These are phyloP conservation scores for Catocala nupta DNA, from an alignment of 2,888 invertebrate genomes.

Conservation along the genomic window DNA sequence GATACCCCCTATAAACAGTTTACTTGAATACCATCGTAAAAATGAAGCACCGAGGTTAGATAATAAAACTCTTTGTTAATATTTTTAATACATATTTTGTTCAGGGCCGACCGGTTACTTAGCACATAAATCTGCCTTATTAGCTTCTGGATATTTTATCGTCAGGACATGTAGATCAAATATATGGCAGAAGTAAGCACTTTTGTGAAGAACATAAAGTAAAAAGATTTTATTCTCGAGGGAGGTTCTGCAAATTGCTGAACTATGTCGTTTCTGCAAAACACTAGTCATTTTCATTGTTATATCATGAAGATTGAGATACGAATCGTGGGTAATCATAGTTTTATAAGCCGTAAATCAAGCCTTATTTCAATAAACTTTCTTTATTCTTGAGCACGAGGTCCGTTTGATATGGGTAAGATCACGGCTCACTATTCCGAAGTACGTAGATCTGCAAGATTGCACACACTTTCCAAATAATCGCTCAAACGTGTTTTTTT, in stretches of 20 bases:
- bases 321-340: background rate
- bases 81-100: slow-evolving; percentile 49
- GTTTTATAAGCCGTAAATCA: background rate
- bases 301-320: too few species aligned
- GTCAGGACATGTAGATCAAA: slow-evolving; percentile 30
- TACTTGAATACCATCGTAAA: slow-evolving; percentile 51
- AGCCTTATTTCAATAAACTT: background rate
- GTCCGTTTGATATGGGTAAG: too few species aligned
- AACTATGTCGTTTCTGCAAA: slow-evolving; percentile 2
- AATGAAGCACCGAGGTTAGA: slow-evolving; percentile 47
- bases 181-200: slow-evolving; percentile 16
- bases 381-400: too few species aligned
- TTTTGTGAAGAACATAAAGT: slow-evolving; percentile 28
- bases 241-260: slow-evolving; percentile 8
- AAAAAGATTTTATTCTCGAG: slow-evolving; percentile 14
- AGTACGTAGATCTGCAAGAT: too few species aligned
- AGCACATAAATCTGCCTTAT: slow-evolving; percentile 43
- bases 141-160: slow-evolving; percentile 40
- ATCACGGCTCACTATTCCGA: too few species aligned
- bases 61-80: slow-evolving; percentile 52
- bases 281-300: background rate
- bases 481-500: too few species aligned
- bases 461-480: too few species aligned
- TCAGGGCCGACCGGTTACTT: slow-evolving; percentile 34
- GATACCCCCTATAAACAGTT: slow-evolving; percentile 52